A percentile compares a stretch with the other conserved stretches of the same genome.
These are phyloP conservation scores for Myiagra hebetior DNA, from an alignment of 2,113 vertebrate genomes.

Conservation along the genomic window DNA sequence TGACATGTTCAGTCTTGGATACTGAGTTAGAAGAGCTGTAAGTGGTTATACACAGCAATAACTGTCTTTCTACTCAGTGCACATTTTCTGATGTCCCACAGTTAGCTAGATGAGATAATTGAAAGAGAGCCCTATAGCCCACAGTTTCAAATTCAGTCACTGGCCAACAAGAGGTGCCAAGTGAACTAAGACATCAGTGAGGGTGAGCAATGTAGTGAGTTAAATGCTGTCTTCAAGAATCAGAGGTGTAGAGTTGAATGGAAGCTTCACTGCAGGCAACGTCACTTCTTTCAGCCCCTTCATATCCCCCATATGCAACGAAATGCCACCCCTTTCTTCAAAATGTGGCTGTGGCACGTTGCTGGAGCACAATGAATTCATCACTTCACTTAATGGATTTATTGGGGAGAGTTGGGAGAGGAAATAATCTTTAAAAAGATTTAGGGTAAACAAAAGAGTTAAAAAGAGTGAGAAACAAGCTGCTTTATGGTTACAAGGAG, in stretches of 20 bases:
- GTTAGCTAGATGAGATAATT: neutral
- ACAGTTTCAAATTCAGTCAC: neutral
- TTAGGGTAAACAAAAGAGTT: neutral
- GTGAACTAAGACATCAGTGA: neutral
- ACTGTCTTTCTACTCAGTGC: neutral
- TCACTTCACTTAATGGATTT: neutral
- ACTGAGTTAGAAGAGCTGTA: neutral
- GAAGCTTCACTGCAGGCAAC: neutral
- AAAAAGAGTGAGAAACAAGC: conserved; percentile 1
- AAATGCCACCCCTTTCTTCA: neutral
- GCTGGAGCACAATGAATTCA: neutral
- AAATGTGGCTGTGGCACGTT: neutral
- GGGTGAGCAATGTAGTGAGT: neutral
- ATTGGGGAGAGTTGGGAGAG: neutral
- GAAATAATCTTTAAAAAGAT: conserved; percentile 24
- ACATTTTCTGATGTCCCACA: neutral
- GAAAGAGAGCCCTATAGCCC: neutral
- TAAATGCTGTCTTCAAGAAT: neutral
- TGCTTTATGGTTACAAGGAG: neutral
- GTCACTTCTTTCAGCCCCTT: neutral
- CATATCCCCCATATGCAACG: neutral
- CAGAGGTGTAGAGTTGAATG: neutral
- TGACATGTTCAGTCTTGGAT: neutral
- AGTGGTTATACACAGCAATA: neutral
- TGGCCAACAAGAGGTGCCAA: neutral